These are phyloP conservation scores for Polydrusus tereticollis DNA, from an alignment of 2,888 invertebrate species.

Conservation along the genomic window DNA sequence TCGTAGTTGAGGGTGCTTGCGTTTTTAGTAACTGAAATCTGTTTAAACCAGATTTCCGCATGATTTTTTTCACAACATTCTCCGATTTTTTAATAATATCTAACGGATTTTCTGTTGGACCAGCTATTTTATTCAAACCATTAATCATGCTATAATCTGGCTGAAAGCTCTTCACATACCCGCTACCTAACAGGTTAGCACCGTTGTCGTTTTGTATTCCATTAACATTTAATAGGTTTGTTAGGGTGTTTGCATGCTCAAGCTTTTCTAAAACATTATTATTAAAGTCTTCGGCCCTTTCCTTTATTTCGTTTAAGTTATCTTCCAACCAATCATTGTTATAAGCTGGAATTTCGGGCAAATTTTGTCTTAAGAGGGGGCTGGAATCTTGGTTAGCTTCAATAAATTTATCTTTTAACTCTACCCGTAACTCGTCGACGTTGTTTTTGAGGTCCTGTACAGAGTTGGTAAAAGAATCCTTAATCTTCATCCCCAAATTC, in stretches of 20 bases:
- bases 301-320: background rate
- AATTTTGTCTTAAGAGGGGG: background rate
- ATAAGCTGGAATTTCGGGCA: background rate
- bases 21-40: background rate
- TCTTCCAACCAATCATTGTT: background rate
- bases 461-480: slow-evolving; percentile 10
- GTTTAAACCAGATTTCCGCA: background rate
- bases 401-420: background rate
- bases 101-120: background rate
- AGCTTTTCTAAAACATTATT: background rate
- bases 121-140: background rate
- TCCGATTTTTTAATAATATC: background rate
- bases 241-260: background rate
- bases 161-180: background rate
- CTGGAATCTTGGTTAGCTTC: background rate
- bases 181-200: background rate
- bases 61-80: background rate
- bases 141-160: background rate
- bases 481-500: slow-evolving; percentile 9
- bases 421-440: slow-evolving; percentile 7
- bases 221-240: background rate
- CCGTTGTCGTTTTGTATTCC: background rate
- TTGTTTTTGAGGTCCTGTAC: background rate
- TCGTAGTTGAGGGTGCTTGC: background rate
- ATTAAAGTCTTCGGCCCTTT: background rate